A percentile compares a stretch with the other conserved stretches of the same genome.
phyloP scores from a whole-genome alignment of 1,140 invertebrate species.

The Stratiolaelaps scimitus region DNA sequence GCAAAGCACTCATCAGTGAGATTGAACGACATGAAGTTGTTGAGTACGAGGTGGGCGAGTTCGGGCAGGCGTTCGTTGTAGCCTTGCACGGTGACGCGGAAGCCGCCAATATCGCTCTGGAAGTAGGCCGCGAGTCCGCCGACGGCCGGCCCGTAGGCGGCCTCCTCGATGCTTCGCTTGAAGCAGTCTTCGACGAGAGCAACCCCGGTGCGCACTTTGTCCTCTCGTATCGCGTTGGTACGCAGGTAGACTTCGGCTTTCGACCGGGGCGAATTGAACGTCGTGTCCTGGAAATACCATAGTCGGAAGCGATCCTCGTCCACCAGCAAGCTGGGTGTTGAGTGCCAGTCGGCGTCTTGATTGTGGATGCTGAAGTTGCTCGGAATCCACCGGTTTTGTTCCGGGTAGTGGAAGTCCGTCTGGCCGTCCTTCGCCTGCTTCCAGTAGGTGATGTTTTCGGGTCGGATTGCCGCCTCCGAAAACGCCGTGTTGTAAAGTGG shows the following conservation, averaged over 20 bases:
- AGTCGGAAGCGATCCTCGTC: conserved; percentile 7
- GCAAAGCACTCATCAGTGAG: conserved; percentile 26
- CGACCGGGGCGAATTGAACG: conserved; percentile 22
- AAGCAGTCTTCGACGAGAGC: conserved; percentile 21
- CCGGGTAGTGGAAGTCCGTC: not conserved
- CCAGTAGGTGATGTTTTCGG: not conserved
- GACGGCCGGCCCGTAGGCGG: conserved; percentile 5
- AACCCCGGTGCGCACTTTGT: conserved; percentile 4
- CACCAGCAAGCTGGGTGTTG: conserved; percentile 1
- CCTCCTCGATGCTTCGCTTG: conserved; percentile 27
- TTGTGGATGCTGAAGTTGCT: conserved; percentile 26
- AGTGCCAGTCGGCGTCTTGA: conserved; percentile 20
- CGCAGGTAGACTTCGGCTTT: conserved; percentile 23
- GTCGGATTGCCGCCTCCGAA: not conserved
- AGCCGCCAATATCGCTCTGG: conserved; percentile 24
- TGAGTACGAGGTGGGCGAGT: not conserved
- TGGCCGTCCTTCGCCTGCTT: conserved; percentile 4
- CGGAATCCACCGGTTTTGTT: conserved; percentile 12
- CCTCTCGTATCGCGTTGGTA: conserved; percentile 22
- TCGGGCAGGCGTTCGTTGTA: conserved; percentile 19
- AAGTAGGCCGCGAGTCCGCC: conserved; percentile 19
- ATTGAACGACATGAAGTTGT: conserved; percentile 21
- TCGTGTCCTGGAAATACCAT: conserved; percentile 20
- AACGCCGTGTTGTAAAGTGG: conserved; percentile 21
- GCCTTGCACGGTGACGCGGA: conserved; percentile 16